Percentiles rank a stretch among this genome's conserved stretches.
Conservation (phyloP, 30 jellyfish, hydroid and myxozoan species). For the Turritopsis dohrnii region DNA sequence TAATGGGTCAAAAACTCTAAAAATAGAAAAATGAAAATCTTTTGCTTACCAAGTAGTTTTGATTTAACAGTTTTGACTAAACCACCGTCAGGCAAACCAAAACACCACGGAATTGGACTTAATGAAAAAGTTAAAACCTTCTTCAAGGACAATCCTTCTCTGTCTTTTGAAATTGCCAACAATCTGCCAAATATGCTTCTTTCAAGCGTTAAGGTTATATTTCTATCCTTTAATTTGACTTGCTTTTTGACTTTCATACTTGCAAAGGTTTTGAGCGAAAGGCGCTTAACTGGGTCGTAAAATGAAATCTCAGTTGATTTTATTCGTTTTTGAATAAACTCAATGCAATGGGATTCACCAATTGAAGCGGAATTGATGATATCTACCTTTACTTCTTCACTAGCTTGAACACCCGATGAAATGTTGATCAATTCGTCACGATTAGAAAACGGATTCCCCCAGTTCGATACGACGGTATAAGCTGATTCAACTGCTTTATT, state of each 20-base stretch:
- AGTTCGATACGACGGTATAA: neutral
- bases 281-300: too few species aligned
- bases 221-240: too few species aligned
- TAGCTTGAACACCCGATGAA: conserved; percentile 43
- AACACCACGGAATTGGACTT: neutral
- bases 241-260: too few species aligned
- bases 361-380: conserved; percentile 8
- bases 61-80: neutral
- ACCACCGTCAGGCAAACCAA: neutral
- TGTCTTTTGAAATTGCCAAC: neutral
- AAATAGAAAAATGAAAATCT: neutral
- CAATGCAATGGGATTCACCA: conserved; percentile 18
- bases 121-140: neutral
- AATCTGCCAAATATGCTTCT: neutral
- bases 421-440: conserved; percentile 35
- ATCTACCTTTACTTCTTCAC: conserved; percentile 23
- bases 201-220: neutral
- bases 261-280: too few species aligned
- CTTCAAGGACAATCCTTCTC: neutral
- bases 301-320: too few species aligned
- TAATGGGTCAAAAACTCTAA: too few species aligned
- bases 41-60: neutral
- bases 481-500: conserved; percentile 27
- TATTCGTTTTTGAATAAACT: conserved; percentile 22
- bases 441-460: conserved; percentile 41